Conservation (phyloP, 2,888 invertebrate genomes). For the Melanostoma scalare region DNA sequence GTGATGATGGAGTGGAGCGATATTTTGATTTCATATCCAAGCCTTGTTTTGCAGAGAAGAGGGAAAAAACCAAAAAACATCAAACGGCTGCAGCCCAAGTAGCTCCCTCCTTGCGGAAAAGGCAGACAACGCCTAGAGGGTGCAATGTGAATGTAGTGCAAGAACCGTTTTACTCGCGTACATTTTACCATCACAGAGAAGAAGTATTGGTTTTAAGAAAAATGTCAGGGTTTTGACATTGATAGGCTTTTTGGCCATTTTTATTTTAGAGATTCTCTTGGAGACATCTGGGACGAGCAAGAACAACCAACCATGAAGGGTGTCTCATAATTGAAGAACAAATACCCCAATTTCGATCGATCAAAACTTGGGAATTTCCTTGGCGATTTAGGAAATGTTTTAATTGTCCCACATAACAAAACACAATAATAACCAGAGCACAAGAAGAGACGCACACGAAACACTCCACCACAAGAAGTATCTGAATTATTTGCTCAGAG, state of each 20-base stretch:
- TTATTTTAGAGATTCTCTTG: conserved; percentile 3
- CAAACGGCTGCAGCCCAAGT: conserved; percentile 19
- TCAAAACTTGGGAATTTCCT: conserved; percentile 1
- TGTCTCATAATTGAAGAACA: no score
- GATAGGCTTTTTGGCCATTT: neutral
- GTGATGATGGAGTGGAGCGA: conserved; percentile 57
- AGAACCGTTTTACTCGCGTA: neutral
- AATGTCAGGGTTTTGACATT: neutral
- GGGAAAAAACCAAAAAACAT: neutral
- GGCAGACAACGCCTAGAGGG: conserved; percentile 56
- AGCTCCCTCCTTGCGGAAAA: conserved; percentile 16
- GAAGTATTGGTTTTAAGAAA: conserved; percentile 2
- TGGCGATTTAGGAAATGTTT: conserved; percentile 39
- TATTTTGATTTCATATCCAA: conserved; percentile 55
- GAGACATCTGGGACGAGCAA: no score
- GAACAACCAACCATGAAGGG: no score
- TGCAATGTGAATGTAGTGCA: conserved; percentile 26
- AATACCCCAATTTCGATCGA: neutral
- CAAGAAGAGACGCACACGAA: neutral
- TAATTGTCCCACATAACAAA: conserved; percentile 40
- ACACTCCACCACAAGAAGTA: conserved; percentile 29
- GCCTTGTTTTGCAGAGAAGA: neutral
- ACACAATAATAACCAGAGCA: conserved; percentile 2
- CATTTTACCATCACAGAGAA: neutral
- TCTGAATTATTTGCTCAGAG: conserved; percentile 51